phyloP scores from a whole-genome alignment of 1,140 invertebrate species.

The Bombus consobrinus region DNA sequence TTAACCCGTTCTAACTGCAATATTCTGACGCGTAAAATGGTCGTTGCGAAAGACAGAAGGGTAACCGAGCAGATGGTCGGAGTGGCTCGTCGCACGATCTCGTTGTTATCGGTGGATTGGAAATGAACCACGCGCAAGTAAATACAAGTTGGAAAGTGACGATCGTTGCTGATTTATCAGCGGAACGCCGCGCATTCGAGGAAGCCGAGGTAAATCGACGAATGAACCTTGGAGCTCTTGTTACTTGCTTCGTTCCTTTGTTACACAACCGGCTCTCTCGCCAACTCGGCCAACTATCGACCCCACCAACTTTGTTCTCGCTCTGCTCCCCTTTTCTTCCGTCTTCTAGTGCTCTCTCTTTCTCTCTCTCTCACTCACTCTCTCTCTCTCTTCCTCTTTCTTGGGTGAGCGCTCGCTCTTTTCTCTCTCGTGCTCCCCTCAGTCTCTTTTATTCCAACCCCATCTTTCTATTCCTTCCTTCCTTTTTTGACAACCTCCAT shows the following conservation, averaged over 20 bases:
- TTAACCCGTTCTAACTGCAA: conserved; percentile 40
- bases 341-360: conserved; percentile 13
- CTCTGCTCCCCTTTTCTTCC: conserved; percentile 42
- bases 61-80: neutral
- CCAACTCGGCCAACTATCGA: conserved; percentile 68
- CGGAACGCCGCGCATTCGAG: conserved; percentile 14
- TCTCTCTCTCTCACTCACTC: neutral
- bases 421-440: neutral
- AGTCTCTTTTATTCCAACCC: conserved; percentile 42
- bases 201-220: conserved; percentile 50
- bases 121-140: neutral
- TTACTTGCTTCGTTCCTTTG: conserved; percentile 64
- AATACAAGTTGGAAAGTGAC: neutral
- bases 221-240: conserved; percentile 60
- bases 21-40: conserved; percentile 16
- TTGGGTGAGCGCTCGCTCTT: neutral
- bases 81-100: neutral
- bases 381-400: neutral
- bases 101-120: neutral
- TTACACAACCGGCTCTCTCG: conserved; percentile 69
- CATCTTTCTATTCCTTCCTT: conserved; percentile 38
- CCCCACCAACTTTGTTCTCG: conserved; percentile 49
- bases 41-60: conserved; percentile 18
- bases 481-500: conserved; percentile 36
- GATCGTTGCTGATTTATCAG: conserved; percentile 17